Evolutionary conservation across 2,113 vertebrate species (phyloP), one percentile per base, ranked within the genome.

Genomic region (Megatriorchis doriae): DNA sequence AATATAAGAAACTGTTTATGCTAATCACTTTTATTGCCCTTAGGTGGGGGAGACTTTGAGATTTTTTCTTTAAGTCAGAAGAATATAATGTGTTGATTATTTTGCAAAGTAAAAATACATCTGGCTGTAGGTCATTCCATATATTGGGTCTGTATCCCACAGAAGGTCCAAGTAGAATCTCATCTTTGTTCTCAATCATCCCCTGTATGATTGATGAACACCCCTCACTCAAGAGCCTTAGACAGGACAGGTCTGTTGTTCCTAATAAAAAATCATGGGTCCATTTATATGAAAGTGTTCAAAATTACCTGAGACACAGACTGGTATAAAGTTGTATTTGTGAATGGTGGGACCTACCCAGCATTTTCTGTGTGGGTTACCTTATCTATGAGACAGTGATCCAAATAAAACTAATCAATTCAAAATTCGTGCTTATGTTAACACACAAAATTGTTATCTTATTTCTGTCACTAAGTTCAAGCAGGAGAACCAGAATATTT

Each of bases 401-500:
- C 27, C 42, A 66, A 68, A 79, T 68, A 53, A 61, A 78, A 55
- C 7, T 8, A 40, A 81, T 22, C 26, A 11, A 48, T 87, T 81
- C 18, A 71, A 62, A 86, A 85, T 75, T 65, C 15, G 16, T 80
- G 65, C 77, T 87, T 56, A 52, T 72, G 16, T 87, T 95, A 93
- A 96, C 92, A 70, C 43, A 50, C 25, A 78, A 79, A 97, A 94
- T 90, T 97, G 19, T 92, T 92, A 16, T 92, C 16, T 95, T 94
- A 23, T 97, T 97, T 97, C 95, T 97, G 58, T 97, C 70, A 77
- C 96, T 91, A 98, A 99, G 99, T 96, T 75, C 97, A 98, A 97
- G 97, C 98, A 93, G 99, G 98, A 97, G 99, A 99, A 92, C 98
- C 98, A n/a, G 99, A 99, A 93, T 99, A 99, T 98, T 98, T 99